Evolutionary conservation across 1,140 invertebrate genomes (phyloP).

Genomic region (Ostrea denselamellosa): DNA sequence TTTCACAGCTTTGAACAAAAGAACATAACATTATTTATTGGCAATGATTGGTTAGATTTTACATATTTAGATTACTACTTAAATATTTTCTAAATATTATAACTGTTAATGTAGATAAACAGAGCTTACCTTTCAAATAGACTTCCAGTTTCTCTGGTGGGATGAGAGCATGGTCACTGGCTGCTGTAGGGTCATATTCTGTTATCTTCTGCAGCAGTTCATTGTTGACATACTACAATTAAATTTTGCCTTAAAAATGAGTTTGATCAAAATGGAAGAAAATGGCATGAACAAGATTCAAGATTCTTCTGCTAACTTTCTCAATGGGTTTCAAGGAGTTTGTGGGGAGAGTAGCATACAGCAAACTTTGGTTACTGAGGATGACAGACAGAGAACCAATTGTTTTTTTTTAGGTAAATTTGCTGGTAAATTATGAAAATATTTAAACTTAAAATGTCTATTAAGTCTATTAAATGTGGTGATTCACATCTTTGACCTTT

Average conservation of each 20-base stretch:
- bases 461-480: too few species aligned
- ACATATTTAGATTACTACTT: neutral
- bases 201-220: slow-evolving; percentile 73
- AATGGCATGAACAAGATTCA: neutral
- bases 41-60: neutral
- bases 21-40: neutral
- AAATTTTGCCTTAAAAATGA: neutral
- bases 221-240: slow-evolving; percentile 73
- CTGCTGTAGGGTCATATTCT: slow-evolving; percentile 74
- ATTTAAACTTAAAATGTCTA: too few species aligned
- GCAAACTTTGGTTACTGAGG: too few species aligned
- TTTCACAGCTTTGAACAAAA: neutral
- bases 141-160: slow-evolving; percentile 70
- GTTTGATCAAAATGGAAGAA: neutral
- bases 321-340: too few species aligned
- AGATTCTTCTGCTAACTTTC: too few species aligned
- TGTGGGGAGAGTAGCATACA: too few species aligned
- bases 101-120: neutral
- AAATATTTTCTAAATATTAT: neutral
- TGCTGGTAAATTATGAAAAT: too few species aligned
- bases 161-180: slow-evolving; percentile 61
- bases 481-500: too few species aligned
- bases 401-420: too few species aligned
- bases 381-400: too few species aligned
- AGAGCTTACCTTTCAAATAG: slow-evolving; percentile 68